These are phyloP conservation scores for Cheilosia grossa DNA, from an alignment of 2,888 invertebrate species.

Conservation along the genomic window DNA sequence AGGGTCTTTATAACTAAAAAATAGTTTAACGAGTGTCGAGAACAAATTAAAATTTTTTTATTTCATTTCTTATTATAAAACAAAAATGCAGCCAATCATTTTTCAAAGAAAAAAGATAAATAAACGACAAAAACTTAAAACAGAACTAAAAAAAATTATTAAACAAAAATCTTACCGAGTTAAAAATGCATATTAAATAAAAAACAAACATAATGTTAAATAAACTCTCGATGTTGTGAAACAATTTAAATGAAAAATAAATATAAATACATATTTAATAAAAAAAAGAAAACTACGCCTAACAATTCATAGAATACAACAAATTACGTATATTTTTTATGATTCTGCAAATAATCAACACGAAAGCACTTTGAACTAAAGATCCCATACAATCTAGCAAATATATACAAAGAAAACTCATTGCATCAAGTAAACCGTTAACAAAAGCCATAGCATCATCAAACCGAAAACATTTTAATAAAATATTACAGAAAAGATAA, in stretches of 20 bases:
- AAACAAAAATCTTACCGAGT: slow-evolving; percentile 75
- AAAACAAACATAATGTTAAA: slow-evolving; percentile 77
- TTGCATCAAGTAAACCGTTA: slow-evolving; percentile 45
- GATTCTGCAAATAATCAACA: slow-evolving; percentile 72
- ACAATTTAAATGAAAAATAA: slow-evolving; percentile 76
- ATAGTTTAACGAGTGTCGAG: slow-evolving; percentile 49
- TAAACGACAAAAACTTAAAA: slow-evolving; percentile 62
- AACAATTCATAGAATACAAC: slow-evolving; percentile 64
- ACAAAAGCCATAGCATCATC: slow-evolving; percentile 52
- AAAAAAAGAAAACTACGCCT: slow-evolving; percentile 51
- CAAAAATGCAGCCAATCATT: slow-evolving; percentile 66
- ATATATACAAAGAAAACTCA: slow-evolving; percentile 20
- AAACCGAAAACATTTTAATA: slow-evolving; percentile 29
- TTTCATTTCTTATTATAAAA: slow-evolving; percentile 56
- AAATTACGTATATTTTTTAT: slow-evolving; percentile 67
- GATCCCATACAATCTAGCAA: slow-evolving; percentile 40
- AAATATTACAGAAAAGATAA: slow-evolving; percentile 47
- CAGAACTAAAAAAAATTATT: slow-evolving; percentile 76
- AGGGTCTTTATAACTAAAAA: slow-evolving; percentile 62
- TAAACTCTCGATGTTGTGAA: slow-evolving; percentile 83
- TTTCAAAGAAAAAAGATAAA: slow-evolving; percentile 59
- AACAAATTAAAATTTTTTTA: slow-evolving; percentile 54
- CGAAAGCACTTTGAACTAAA: slow-evolving; percentile 68
- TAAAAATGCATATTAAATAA: slow-evolving; percentile 54
- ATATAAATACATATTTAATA: slow-evolving; percentile 60